Evolutionary conservation across 2,888 invertebrate genomes (phyloP), one percentile per base, ranked within the genome.

Genomic region (Sesamia inferens): DNA sequence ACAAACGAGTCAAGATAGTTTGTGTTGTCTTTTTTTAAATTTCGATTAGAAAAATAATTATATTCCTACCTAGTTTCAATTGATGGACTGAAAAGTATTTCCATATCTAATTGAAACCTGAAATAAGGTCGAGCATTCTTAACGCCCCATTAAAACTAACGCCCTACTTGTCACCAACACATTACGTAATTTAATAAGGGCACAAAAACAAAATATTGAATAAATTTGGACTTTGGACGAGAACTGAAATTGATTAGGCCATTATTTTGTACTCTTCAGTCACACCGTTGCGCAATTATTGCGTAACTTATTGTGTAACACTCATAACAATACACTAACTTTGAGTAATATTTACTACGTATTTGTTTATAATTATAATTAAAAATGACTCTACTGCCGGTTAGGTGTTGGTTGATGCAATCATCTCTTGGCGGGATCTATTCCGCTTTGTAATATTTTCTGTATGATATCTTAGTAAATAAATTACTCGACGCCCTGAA

Each of bases 231-330:
- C 67, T 76, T 76, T 51, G 24, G n/a, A 74, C 67, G 47, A 83
- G 79, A 79, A 72, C 78, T 74, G 63, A 67, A 83, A 83, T 73
- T 58, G 55, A 74, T 68, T 74, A 77, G 67, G 73, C 62, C 76
- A 58, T 79, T 75, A 74, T 72, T 75, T 81, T 65, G 54, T 55
- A 73, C 77, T 31, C 74, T 73, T 67, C 68, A 66, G 68, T 83
- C 78, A 79, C 79, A 84, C 82, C 51, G 76, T 84, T 77, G 70
- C 77, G 75, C 58, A 79, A 81, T 67, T 59, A 58, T 66, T 74
- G 14, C 61, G 67, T 77, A 78, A 74, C 69, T 76, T 39, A 81
- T 81, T 85, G 75, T 83, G 70, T 79, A 85, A 85, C 58, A 63
- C 31, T 75, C 68, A 64, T 74, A 85, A 79, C 83, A 77, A 79